phyloP scores from a whole-genome alignment of 2,113 vertebrate species.

The Orycteropus afer region DNA sequence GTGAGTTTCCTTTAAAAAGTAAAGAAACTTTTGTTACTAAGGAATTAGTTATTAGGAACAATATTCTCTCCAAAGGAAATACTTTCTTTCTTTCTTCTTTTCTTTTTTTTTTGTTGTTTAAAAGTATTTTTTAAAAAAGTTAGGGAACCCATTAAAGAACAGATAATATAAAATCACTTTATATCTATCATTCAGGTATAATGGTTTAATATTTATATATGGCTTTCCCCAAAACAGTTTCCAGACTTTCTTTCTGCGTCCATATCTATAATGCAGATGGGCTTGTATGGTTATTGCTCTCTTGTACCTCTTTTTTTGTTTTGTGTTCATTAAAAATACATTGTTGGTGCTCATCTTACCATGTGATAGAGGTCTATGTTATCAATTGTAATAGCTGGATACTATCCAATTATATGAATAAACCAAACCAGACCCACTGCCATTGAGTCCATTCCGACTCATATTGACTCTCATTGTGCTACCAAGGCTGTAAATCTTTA shows the following conservation, averaged over 20 bases:
- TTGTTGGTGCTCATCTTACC: neutral
- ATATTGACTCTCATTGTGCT: no score
- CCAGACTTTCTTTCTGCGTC: constrained; percentile 15
- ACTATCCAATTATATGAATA: neutral
- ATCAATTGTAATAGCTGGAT: neutral
- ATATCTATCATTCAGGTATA: constrained; percentile 25
- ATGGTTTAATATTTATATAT: neutral
- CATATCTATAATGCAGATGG: neutral
- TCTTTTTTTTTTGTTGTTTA: neutral
- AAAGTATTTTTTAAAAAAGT: neutral
- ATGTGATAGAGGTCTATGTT: neutral
- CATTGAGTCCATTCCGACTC: no score
- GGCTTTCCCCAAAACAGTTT: no score
- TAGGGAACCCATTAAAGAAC: neutral
- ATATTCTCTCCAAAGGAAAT: constrained; percentile 36
- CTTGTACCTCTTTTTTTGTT: neutral
- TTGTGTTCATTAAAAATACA: neutral
- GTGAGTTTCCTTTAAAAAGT: constrained; percentile 35
- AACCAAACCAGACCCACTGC: no score
- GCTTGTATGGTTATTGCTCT: neutral
- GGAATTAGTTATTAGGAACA: neutral
- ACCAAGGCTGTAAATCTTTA: no score
- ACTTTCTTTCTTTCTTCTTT: neutral
- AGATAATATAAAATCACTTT: constrained; percentile 45
- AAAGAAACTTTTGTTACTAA: constrained; percentile 15